Conservation (phyloP, 2,797 vertebrate species). For the Falco berigora region DNA sequence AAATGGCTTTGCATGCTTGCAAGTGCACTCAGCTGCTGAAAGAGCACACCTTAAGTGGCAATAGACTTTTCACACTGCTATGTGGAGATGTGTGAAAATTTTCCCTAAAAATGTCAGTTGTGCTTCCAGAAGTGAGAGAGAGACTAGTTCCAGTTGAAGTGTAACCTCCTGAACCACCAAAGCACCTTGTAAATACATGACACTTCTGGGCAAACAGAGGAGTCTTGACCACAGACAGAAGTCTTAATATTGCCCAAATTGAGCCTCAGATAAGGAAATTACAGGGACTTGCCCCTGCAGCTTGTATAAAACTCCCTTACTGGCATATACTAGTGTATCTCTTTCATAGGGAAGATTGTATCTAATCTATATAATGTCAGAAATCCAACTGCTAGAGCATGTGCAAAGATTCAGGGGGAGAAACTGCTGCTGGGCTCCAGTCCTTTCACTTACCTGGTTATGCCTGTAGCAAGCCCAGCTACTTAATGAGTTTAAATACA, state of each 20-base stretch:
- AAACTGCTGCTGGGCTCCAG: neutral
- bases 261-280: neutral
- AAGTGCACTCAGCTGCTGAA: neutral
- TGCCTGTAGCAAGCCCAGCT: neutral
- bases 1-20: neutral
- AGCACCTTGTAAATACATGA: neutral
- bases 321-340: rapidly evolving
- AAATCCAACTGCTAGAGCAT: neutral
- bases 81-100: neutral
- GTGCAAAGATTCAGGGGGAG: neutral
- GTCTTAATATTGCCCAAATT: neutral
- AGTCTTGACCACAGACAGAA: neutral
- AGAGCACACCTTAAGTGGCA: neutral
- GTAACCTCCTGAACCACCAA: neutral
- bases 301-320: neutral
- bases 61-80: neutral
- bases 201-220: neutral
- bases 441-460: neutral
- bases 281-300: neutral
- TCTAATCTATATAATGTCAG: neutral
- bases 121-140: neutral
- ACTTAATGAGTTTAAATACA: neutral
- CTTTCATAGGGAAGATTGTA: neutral
- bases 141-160: neutral
- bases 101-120: neutral